These are phyloP conservation scores for Syrista parreyssii DNA, from an alignment of 2,888 invertebrate genomes.

Conservation along the genomic window DNA sequence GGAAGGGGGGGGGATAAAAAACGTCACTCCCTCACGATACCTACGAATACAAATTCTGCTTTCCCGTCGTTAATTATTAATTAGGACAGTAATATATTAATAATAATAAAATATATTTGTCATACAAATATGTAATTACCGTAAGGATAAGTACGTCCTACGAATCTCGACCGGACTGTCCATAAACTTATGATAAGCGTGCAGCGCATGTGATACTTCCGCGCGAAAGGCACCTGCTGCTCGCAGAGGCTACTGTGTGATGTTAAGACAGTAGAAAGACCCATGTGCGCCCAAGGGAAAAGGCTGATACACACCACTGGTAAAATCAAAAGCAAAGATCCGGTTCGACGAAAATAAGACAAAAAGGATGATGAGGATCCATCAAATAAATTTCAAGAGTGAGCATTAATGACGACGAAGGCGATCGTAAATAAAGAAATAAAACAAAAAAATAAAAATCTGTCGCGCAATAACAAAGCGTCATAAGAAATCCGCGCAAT, in stretches of 20 bases:
- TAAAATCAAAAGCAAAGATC: not conserved
- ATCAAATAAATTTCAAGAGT: not conserved
- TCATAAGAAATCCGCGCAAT: not conserved
- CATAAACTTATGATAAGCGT: not conserved
- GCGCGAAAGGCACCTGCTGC: not conserved
- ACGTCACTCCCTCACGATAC: not conserved
- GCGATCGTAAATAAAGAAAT: not conserved
- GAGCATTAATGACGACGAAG: not conserved
- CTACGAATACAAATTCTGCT: not conserved
- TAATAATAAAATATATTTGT: not conserved
- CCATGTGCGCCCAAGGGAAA: not conserved
- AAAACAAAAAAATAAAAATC: conserved; percentile 9
- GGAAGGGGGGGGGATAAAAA: not conserved
- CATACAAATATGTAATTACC: not conserved
- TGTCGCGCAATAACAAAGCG: not conserved
- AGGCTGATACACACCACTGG: not conserved
- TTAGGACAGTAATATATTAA: not conserved
- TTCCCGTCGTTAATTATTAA: not conserved
- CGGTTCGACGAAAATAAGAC: not conserved
- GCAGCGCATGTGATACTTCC: not conserved
- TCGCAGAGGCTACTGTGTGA: not conserved
- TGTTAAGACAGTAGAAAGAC: not conserved
- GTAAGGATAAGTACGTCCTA: not conserved
- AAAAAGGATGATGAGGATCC: not conserved
- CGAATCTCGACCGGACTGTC: not conserved